A percentile compares a stretch with the other conserved stretches of the same genome.
These are phyloP conservation scores for Apotomis capreana DNA, from an alignment of 2,888 invertebrate genomes.

Conservation along the genomic window DNA sequence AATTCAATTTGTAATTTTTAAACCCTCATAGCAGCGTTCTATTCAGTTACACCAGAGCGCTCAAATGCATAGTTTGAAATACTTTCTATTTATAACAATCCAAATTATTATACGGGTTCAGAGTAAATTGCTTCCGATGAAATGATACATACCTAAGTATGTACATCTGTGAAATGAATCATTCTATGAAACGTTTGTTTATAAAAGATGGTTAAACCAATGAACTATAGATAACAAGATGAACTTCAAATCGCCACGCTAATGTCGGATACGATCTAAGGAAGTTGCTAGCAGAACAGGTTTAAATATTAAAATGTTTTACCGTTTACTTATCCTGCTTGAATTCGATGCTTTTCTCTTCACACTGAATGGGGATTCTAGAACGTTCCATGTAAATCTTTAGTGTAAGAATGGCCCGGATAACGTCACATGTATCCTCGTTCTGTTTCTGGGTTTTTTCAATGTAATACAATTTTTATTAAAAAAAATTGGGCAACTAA, in stretches of 20 bases:
- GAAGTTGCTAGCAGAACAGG: constrained; percentile 33
- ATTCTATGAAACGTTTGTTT: no score
- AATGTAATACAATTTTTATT: background rate
- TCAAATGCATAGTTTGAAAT: no score
- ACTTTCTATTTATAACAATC: no score
- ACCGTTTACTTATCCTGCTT: constrained; percentile 1
- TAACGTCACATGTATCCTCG: background rate
- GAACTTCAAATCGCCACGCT: background rate
- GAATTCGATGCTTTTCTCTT: constrained; percentile 15
- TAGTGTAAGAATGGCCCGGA: background rate
- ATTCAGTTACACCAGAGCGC: no score
- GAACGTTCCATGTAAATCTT: constrained; percentile 1
- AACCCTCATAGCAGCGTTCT: no score
- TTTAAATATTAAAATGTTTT: constrained; percentile 41
- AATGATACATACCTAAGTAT: no score
- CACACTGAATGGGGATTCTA: background rate
- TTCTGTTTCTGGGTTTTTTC: background rate
- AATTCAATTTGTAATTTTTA: no score
- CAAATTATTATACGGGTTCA: no score
- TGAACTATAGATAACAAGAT: background rate
- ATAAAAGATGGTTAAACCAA: no score
- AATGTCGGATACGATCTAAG: constrained; percentile 1
- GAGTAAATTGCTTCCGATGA: no score
- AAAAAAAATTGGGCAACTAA: no score
- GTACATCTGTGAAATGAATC: no score